Evolutionary conservation across 1,140 invertebrate genomes (phyloP).

Genomic region (Drosophila quadrilineata): DNA sequence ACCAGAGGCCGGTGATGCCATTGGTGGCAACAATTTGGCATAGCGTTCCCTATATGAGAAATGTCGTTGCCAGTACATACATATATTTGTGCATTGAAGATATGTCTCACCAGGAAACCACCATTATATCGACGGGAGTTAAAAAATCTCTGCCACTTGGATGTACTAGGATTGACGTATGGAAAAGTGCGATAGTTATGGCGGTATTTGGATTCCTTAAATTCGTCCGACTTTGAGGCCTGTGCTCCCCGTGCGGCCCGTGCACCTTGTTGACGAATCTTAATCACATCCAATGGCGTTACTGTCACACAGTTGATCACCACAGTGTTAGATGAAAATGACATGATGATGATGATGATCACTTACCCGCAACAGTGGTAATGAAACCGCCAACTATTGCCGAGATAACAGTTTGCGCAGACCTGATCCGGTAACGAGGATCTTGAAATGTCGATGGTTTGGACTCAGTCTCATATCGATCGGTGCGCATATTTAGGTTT

Average conservation of each 20-base stretch:
- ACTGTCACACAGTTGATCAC: slow-evolving; percentile 85
- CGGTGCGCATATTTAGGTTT: too few relatives aligned
- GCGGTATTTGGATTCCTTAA: slow-evolving; percentile 46
- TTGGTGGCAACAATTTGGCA: slow-evolving; percentile 93
- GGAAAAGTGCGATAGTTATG: too few relatives aligned
- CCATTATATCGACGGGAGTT: too few relatives aligned
- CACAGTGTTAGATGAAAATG: background rate
- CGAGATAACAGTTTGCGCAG: slow-evolving; percentile 93
- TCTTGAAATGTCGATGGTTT: slow-evolving; percentile 83
- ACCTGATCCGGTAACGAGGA: slow-evolving; percentile 89
- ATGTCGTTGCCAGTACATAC: too few relatives aligned
- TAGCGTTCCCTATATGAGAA: slow-evolving; percentile 93
- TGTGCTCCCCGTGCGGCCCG: slow-evolving; percentile 89
- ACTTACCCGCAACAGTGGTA: slow-evolving; percentile 93
- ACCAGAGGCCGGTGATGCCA: slow-evolving; percentile 96
- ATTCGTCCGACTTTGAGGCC: too few relatives aligned
- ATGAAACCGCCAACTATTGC: slow-evolving; percentile 94
- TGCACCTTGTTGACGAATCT: slow-evolving; percentile 98
- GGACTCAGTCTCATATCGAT: too few relatives aligned
- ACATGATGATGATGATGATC: slow-evolving; percentile 6
- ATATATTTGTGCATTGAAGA: too few relatives aligned
- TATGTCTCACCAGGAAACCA: too few relatives aligned
- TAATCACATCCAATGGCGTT: slow-evolving; percentile 99
- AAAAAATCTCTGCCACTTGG: too few relatives aligned
- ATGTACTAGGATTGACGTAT: too few relatives aligned